Conservation (phyloP, 2,797 vertebrate genomes). For the Botia kubotai region DNA sequence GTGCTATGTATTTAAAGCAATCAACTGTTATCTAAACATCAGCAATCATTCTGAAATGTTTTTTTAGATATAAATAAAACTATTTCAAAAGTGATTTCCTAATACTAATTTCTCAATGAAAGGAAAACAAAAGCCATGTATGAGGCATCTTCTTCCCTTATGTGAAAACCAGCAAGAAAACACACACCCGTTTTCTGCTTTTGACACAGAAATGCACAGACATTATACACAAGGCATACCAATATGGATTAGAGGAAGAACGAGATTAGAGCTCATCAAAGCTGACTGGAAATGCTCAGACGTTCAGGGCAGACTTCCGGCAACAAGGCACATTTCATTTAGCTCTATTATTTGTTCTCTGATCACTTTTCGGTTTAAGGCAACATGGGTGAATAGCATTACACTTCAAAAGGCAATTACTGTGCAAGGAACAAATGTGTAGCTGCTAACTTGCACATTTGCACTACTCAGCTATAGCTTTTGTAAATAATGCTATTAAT, state of each 20-base stretch:
- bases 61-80: not conserved
- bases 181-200: too few species aligned
- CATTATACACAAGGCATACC: constrained; percentile 38
- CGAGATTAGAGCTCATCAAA: constrained; percentile 50
- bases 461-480: constrained; percentile 49
- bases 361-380: constrained; percentile 56
- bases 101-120: not conserved
- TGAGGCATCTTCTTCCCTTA: constrained; percentile 1
- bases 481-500: constrained; percentile 59
- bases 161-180: constrained; percentile 1
- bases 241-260: constrained; percentile 48
- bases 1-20: not conserved
- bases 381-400: constrained; percentile 48
- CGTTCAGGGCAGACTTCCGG: constrained; percentile 52
- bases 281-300: constrained; percentile 46
- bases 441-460: constrained; percentile 52
- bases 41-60: not conserved
- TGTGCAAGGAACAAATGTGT: constrained; percentile 48
- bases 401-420: constrained; percentile 59
- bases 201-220: constrained; percentile 17
- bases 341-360: constrained; percentile 55
- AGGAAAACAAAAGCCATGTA: constrained; percentile 14
- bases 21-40: not conserved
- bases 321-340: constrained; percentile 56
- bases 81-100: not conserved